A percentile compares a stretch with the other conserved stretches of the same genome.
Conservation (phyloP, 1,140 invertebrate species). For the Leptinotarsa texana region DNA sequence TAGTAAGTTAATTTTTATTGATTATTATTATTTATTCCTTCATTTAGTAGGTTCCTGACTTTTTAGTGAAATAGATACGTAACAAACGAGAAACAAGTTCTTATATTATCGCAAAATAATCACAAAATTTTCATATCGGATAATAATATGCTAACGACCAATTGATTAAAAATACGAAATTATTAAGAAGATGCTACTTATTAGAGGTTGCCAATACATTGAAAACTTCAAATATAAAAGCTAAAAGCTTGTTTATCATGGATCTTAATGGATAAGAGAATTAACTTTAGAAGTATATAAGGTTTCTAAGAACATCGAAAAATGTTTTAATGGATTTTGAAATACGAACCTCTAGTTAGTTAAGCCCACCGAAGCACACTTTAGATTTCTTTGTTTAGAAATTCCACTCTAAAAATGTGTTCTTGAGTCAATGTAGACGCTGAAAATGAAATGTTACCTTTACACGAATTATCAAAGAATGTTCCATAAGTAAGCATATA, state of each 20-base stretch:
- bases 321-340: constrained; percentile 1
- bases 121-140: background rate
- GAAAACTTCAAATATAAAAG: constrained; percentile 1
- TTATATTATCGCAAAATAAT: background rate
- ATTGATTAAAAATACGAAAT: background rate
- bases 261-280: constrained; percentile 1
- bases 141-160: background rate
- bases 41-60: no score
- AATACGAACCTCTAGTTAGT: background rate
- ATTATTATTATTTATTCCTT: no score
- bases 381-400: no score
- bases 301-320: background rate
- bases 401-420: no score
- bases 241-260: background rate
- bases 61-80: no score
- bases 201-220: background rate
- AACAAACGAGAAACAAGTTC: no score
- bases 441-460: no score
- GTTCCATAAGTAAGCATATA: no score
- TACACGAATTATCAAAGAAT: no score
- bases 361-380: no score
- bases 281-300: background rate
- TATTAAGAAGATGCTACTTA: background rate
- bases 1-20: no score
- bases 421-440: no score